Percentiles rank a stretch among this genome's conserved stretches.
These are phyloP conservation scores for Prunella strophiata DNA, from an alignment of 2,797 vertebrate species.

Conservation along the genomic window DNA sequence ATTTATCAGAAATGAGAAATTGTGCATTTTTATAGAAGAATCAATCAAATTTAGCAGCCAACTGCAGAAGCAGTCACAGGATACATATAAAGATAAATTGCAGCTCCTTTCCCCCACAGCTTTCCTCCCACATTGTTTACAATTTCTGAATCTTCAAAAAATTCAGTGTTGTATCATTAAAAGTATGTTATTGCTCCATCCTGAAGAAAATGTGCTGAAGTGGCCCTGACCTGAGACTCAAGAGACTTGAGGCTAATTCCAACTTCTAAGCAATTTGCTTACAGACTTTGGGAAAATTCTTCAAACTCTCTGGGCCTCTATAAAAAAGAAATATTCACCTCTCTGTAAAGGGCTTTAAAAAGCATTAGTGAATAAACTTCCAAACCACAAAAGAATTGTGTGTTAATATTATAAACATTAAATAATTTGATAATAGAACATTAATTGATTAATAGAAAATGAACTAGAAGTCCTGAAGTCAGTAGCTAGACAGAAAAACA, in stretches of 20 bases:
- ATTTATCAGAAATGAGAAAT: not conserved
- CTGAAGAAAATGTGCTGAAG: slow-evolving; percentile 35
- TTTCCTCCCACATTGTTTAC: not conserved
- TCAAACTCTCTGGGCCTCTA: not conserved
- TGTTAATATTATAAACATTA: not conserved
- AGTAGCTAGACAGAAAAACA: not conserved
- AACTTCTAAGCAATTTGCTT: slow-evolving; percentile 27
- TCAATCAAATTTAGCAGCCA: not conserved
- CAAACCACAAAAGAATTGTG: not conserved
- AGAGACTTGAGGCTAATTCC: slow-evolving; percentile 23
- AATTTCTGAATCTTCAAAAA: not conserved
- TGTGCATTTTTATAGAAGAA: not conserved
- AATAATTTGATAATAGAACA: not conserved
- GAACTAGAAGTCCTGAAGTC: not conserved
- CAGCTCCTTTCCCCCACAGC: not conserved
- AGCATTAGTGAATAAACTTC: not conserved
- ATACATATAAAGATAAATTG: not conserved
- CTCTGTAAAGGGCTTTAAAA: not conserved
- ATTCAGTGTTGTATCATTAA: not conserved
- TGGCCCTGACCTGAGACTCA: slow-evolving; percentile 24
- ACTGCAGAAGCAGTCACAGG: not conserved
- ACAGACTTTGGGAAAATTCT: slow-evolving; percentile 9
- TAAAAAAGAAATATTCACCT: not conserved
- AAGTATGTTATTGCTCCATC: slow-evolving; percentile 1
- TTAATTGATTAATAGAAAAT: not conserved